Evolutionary conservation across 2,113 vertebrate genomes (phyloP).

Genomic region (Mugil cephalus): DNA sequence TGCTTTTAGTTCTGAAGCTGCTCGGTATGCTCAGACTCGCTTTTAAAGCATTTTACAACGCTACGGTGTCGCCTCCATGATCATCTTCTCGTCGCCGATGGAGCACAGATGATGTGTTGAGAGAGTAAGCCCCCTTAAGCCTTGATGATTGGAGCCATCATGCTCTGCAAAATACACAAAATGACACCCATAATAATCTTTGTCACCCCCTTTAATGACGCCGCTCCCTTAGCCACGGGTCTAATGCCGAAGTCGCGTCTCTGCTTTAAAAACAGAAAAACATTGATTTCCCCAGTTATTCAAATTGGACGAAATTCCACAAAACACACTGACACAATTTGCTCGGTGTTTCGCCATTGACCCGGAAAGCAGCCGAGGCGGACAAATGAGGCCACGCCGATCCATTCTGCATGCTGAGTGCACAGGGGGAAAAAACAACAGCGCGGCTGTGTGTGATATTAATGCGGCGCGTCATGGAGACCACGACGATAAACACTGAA

Average conservation of each 20-base stretch:
- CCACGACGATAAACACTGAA: slow-evolving; percentile 72
- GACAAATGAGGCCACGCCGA: slow-evolving; percentile 50
- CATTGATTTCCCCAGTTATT: slow-evolving; percentile 30
- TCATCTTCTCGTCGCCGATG: slow-evolving; percentile 52
- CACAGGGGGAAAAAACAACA: slow-evolving; percentile 47
- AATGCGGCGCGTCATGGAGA: slow-evolving; percentile 58
- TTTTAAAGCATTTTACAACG: slow-evolving; percentile 59
- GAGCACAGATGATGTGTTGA: slow-evolving; percentile 49
- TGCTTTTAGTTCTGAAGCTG: slow-evolving; percentile 51
- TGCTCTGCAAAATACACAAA: slow-evolving; percentile 42
- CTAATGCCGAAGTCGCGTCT: neutral
- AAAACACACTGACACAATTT: slow-evolving; percentile 44
- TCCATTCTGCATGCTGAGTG: slow-evolving; percentile 48
- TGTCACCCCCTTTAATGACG: slow-evolving; percentile 44
- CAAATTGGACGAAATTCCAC: slow-evolving; percentile 59
- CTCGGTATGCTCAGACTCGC: slow-evolving; percentile 47
- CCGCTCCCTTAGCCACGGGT: slow-evolving; percentile 43
- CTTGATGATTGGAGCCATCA: slow-evolving; percentile 59
- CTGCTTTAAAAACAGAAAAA: neutral
- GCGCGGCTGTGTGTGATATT: slow-evolving; percentile 53
- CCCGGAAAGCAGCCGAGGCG: slow-evolving; percentile 44
- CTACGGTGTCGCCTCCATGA: slow-evolving; percentile 52
- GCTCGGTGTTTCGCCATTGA: slow-evolving; percentile 41
- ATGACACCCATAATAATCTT: slow-evolving; percentile 50
- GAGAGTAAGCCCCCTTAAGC: slow-evolving; percentile 64